Conservation (phyloP, 2,888 invertebrate genomes). For the Drosophila niveifrons region DNA sequence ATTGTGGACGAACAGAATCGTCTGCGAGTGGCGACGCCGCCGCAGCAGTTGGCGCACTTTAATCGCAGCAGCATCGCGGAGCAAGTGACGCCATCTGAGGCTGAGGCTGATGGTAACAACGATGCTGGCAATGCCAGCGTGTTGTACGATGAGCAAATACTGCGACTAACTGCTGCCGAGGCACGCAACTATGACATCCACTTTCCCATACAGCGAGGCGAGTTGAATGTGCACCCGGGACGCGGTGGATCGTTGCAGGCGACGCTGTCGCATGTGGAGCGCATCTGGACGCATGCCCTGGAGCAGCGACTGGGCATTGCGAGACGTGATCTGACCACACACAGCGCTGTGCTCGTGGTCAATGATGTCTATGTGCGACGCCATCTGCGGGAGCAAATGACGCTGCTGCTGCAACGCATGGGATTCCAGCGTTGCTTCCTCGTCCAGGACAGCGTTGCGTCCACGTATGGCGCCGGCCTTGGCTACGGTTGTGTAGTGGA, state of each 20-base stretch:
- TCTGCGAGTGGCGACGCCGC: slow-evolving; percentile 92
- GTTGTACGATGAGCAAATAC: slow-evolving; percentile 73
- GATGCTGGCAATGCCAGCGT: slow-evolving; percentile 7
- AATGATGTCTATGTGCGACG: slow-evolving; percentile 95
- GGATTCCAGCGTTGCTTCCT: slow-evolving; percentile 92
- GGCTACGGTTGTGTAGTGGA: slow-evolving; percentile 97
- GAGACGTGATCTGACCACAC: slow-evolving; percentile 89
- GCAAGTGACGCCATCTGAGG: slow-evolving; percentile 83
- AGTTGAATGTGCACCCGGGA: slow-evolving; percentile 93
- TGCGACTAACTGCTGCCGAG: slow-evolving; percentile 76
- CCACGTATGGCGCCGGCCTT: slow-evolving; percentile 93
- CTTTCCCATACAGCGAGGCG: slow-evolving; percentile 95
- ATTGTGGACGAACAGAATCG: slow-evolving; percentile 92
- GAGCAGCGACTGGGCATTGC: slow-evolving; percentile 92
- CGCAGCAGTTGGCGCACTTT: slow-evolving; percentile 95
- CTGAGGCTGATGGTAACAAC: slow-evolving; percentile 11
- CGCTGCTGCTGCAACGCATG: slow-evolving; percentile 91
- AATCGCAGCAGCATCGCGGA: slow-evolving; percentile 93
- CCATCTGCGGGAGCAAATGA: slow-evolving; percentile 93
- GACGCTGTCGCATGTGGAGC: slow-evolving; percentile 93
- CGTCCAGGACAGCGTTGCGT: slow-evolving; percentile 91
- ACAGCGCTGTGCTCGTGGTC: slow-evolving; percentile 94
- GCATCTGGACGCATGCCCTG: slow-evolving; percentile 94
- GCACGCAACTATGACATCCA: slow-evolving; percentile 93
- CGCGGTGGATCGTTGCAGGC: slow-evolving; percentile 94